These are phyloP conservation scores for Apus apus DNA, from an alignment of 2,113 vertebrate genomes.

Conservation along the genomic window DNA sequence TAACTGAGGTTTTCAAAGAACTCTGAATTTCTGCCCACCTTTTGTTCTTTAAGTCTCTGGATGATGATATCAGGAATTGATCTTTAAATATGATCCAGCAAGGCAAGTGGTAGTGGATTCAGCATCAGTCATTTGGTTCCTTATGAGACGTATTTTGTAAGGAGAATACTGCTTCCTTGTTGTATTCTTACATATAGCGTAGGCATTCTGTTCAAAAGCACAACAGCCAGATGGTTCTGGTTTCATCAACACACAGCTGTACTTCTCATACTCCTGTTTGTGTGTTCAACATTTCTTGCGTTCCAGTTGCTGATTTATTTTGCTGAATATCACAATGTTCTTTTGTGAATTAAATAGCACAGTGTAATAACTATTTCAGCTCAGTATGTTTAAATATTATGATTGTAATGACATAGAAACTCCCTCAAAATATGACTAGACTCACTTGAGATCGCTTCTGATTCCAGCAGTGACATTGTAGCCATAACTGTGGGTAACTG, in stretches of 20 bases:
- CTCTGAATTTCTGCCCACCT: not conserved
- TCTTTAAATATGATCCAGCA: not conserved
- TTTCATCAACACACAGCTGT: not conserved
- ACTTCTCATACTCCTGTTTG: not conserved
- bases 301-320: not conserved
- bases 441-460: not conserved
- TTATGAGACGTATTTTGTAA: not conserved
- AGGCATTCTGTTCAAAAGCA: not conserved
- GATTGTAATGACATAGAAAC: not conserved
- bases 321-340: not conserved
- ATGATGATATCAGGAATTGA: not conserved
- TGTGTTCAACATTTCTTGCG: not conserved
- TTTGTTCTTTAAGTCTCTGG: not conserved
- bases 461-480: not conserved
- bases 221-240: not conserved
- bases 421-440: not conserved
- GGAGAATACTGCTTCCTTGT: not conserved
- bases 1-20: not conserved
- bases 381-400: not conserved
- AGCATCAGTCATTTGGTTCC: not conserved
- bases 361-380: not conserved
- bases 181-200: not conserved
- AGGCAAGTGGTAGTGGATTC: not conserved
- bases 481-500: not conserved
- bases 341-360: not conserved